Conservation (phyloP, 2,888 invertebrate genomes). For the Lasioglossum oenotherae region DNA sequence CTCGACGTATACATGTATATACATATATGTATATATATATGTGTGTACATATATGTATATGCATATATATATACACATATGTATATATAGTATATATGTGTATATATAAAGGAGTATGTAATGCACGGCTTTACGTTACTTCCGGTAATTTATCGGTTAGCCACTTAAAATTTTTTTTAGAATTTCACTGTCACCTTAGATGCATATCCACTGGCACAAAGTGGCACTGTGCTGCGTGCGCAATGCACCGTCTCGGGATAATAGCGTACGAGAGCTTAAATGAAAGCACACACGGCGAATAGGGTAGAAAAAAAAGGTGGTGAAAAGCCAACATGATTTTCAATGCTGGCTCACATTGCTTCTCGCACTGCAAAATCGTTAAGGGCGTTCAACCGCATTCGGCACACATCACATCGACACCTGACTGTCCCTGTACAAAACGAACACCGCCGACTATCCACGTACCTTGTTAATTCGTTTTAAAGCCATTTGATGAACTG, state of each 20-base stretch:
- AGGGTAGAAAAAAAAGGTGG: conserved; percentile 49
- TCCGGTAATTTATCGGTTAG: conserved; percentile 82
- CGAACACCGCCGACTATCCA: conserved; percentile 82
- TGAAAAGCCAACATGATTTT: conserved; percentile 82
- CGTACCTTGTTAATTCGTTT: conserved; percentile 98
- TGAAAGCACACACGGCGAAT: conserved; percentile 60
- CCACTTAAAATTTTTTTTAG: conserved; percentile 72
- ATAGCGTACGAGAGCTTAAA: conserved; percentile 48
- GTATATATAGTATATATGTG: not conserved
- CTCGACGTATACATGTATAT: conserved; percentile 59
- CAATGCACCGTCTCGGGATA: conserved; percentile 42
- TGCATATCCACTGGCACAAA: conserved; percentile 66
- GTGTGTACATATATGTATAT: not conserved
- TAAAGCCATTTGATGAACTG: conserved; percentile 91
- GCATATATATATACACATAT: not conserved
- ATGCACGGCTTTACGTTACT: conserved; percentile 83
- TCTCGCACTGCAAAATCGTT: conserved; percentile 86
- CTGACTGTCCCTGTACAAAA: conserved; percentile 59
- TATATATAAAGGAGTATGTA: conserved; percentile 59
- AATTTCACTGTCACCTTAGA: conserved; percentile 75
- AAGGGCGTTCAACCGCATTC: conserved; percentile 85
- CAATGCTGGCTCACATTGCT: conserved; percentile 88
- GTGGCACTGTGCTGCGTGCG: conserved; percentile 59
- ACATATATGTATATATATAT: conserved; percentile 1
- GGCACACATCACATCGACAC: conserved; percentile 71